Evolutionary conservation across 2,113 vertebrate species (phyloP).

Genomic region (Periophthalmus modestus): DNA sequence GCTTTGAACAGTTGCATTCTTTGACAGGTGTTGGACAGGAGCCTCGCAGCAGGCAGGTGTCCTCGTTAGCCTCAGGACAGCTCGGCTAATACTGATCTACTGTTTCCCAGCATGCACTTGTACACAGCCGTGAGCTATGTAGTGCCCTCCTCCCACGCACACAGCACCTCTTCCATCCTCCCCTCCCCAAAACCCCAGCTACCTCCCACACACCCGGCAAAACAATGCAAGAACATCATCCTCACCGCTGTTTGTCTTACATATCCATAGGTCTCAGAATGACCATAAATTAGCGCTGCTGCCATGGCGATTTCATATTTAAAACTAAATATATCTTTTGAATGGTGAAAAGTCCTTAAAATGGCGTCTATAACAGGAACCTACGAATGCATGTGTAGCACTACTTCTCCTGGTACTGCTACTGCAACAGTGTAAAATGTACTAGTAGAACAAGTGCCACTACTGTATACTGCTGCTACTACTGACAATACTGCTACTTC

Average conservation of each 20-base stretch:
- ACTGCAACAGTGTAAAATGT: neutral
- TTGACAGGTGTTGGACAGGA: conserved; percentile 38
- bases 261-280: no score
- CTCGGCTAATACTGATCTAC: conserved; percentile 41
- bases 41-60: conserved; percentile 36
- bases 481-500: neutral
- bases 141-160: conserved; percentile 29
- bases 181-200: conserved; percentile 14
- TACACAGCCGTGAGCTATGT: conserved; percentile 40
- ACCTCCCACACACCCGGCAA: conserved; percentile 6
- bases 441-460: neutral
- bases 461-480: neutral
- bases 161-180: conserved; percentile 14
- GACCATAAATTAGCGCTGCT: no score
- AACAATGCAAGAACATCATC: conserved; percentile 20
- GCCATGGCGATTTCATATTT: no score
- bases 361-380: no score
- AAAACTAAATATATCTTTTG: no score
- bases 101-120: conserved; percentile 41
- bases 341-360: no score
- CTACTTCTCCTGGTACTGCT: neutral
- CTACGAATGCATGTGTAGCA: conserved; percentile 9
- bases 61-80: conserved; percentile 55
- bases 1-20: conserved; percentile 26
- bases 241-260: neutral